These are phyloP conservation scores for Drosophila cardini DNA, from an alignment of 1,140 invertebrate genomes.

Conservation along the genomic window DNA sequence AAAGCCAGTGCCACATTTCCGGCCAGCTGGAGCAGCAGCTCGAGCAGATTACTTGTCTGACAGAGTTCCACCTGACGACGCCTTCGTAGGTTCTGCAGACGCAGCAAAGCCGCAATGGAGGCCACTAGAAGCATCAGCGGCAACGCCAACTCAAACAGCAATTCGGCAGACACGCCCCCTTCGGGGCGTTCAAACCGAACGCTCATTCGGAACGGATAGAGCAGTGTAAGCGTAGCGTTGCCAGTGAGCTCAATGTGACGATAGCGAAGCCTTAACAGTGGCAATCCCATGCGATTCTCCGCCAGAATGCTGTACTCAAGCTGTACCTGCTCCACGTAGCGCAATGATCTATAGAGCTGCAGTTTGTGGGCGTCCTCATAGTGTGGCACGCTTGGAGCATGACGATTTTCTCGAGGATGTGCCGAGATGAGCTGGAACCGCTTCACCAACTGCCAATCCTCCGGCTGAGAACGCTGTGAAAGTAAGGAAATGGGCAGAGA, in stretches of 20 bases:
- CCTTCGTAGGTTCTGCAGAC: constrained; percentile 63
- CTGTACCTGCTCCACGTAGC: constrained; percentile 67
- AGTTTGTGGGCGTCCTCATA: constrained; percentile 76
- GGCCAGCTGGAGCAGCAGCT: constrained; percentile 69
- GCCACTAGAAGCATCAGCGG: constrained; percentile 63
- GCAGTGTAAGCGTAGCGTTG: constrained; percentile 55
- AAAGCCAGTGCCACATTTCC: constrained; percentile 69
- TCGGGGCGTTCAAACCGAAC: constrained; percentile 47
- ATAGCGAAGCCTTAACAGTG: constrained; percentile 68
- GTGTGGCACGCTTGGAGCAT: constrained; percentile 35
- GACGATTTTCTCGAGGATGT: constrained; percentile 37
- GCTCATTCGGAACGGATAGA: constrained; percentile 60
- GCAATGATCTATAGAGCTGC: constrained; percentile 65
- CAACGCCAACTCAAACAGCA: constrained; percentile 57
- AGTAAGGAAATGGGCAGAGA: background rate
- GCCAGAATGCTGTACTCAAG: constrained; percentile 66
- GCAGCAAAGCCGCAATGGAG: constrained; percentile 56
- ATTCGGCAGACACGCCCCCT: constrained; percentile 35
- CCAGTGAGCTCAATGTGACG: constrained; percentile 60
- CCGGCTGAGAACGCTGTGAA: constrained; percentile 83
- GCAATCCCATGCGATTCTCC: constrained; percentile 66
- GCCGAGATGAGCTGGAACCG: constrained; percentile 90
- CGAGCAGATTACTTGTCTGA: constrained; percentile 60
- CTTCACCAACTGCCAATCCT: constrained; percentile 87
- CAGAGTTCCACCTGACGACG: constrained; percentile 67